Base-by-base conservation (phyloP, 2,113 vertebrate species). In the Vulpes ferrilata region DNA sequence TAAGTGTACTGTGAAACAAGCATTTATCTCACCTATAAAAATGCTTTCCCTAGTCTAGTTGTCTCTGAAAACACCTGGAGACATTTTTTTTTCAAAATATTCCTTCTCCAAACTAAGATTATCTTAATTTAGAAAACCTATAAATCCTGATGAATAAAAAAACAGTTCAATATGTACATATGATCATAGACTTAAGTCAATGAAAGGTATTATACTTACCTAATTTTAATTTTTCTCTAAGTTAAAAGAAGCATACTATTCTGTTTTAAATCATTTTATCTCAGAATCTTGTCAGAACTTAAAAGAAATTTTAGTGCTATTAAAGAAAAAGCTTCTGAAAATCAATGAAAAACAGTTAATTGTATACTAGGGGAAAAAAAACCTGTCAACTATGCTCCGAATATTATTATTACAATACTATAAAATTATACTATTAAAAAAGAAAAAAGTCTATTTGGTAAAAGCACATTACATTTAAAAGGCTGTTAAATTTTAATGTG, bases 401-500 rank as follows among this genome's bases (percentile, higher is more conserved):
- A 60, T 88, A 91, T 71, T 88, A 86, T 74, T 93, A 86, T 38
- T 84, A 55, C 2, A 93, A 59, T 62, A 74, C 32, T 92, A 38
- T 93, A 12, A 85, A 97, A 96, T 94, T 73, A 96, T 23, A 53
- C 79, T 71, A 79, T 38, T 96, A 76, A 93, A 91, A 92, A 65
- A 69, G 30, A 92, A 95, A 90, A 95, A 86, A 80, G 23, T 30
- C 51, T 95, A 20, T 57, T 92, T 97, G 88, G 53, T 74, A 93
- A 98, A 95, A 48, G 78, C 78, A 81, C 86, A 84, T 95, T 97
- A 93, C 19, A 90, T 85, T 97, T 96, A 96, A 98, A 97, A 95
- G 60, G 32, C 96, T 83, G 95, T 97, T 97, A 98, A 96, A 95
- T 92, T 98, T 97, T 98, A 98, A 97, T 97, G 62, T 98, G n/a